Evolutionary conservation across 2,113 vertebrate genomes (phyloP).

Genomic region (Gasterosteus aculeatus): DNA sequence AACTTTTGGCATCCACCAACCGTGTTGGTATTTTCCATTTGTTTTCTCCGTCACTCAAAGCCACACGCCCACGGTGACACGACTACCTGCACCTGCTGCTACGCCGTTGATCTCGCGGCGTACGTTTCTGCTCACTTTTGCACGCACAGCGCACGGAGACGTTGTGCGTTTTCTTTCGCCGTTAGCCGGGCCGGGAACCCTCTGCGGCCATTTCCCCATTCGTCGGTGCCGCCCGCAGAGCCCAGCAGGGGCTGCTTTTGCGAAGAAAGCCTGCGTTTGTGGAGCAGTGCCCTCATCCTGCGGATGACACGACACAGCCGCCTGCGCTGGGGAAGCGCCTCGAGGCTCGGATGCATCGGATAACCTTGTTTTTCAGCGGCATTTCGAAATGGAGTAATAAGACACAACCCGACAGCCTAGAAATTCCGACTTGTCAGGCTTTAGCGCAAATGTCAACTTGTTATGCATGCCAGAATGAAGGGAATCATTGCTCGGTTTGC

Average conservation of each 20-base stretch:
- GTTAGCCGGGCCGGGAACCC: conserved; percentile 10
- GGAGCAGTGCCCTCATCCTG: not conserved
- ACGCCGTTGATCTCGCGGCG: not conserved
- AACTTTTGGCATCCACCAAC: conserved; percentile 19
- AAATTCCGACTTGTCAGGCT: not conserved
- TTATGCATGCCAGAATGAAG: conserved; percentile 1
- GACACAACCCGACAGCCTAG: not conserved
- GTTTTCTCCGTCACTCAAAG: conserved; percentile 11
- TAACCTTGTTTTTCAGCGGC: not conserved
- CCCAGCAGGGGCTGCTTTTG: conserved; percentile 5
- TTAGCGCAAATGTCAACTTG: conserved; percentile 9
- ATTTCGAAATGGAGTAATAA: conserved; percentile 1
- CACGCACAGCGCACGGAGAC: conserved; percentile 4
- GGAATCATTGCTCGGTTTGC: not conserved
- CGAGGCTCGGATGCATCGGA: not conserved
- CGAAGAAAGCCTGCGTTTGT: conserved; percentile 4
- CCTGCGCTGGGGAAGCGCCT: not conserved
- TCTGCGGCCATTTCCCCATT: conserved; percentile 37
- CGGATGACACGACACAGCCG: not conserved
- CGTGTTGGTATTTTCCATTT: too few relatives aligned
- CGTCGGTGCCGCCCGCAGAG: conserved; percentile 32
- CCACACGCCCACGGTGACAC: not conserved
- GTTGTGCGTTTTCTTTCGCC: conserved; percentile 30
- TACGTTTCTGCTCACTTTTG: conserved; percentile 6
- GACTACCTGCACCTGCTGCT: conserved; percentile 24